Evolutionary conservation across 1,140 invertebrate species (phyloP).

Genomic region (Sycophila sp.): DNA sequence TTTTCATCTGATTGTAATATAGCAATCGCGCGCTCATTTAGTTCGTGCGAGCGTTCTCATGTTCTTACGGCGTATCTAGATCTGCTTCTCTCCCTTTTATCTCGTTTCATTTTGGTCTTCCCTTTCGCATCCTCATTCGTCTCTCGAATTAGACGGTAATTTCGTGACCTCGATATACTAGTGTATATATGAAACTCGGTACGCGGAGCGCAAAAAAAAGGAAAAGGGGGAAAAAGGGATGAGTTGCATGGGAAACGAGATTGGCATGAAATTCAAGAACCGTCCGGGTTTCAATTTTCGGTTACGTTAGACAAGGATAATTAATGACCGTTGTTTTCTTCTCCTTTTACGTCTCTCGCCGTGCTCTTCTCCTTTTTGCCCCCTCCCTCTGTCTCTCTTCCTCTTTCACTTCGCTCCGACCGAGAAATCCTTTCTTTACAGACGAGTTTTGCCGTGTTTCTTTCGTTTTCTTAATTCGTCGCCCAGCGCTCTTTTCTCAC

Average conservation of each 20-base stretch:
- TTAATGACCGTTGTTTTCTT: constrained; percentile 19
- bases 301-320: constrained; percentile 21
- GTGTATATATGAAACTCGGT: not conserved
- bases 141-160: constrained; percentile 11
- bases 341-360: not conserved
- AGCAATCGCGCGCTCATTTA: not conserved
- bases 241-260: constrained; percentile 18
- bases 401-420: not conserved
- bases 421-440: not conserved
- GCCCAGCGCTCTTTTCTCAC: constrained; percentile 8
- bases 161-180: constrained; percentile 7
- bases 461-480: constrained; percentile 23
- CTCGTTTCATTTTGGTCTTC: not conserved
- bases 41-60: not conserved
- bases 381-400: not conserved
- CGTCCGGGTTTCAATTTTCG: constrained; percentile 41
- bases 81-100: not conserved
- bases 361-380: not conserved
- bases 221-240: constrained; percentile 20
- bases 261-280: constrained; percentile 33
- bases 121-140: not conserved
- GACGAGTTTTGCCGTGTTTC: constrained; percentile 1
- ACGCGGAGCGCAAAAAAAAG: constrained; percentile 22
- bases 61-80: not conserved
- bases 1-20: too few relatives aligned